Evolutionary conservation across 2,797 vertebrate genomes (phyloP), one percentile per base, ranked within the genome.

Genomic region (Pseudochirops cupreus): DNA sequence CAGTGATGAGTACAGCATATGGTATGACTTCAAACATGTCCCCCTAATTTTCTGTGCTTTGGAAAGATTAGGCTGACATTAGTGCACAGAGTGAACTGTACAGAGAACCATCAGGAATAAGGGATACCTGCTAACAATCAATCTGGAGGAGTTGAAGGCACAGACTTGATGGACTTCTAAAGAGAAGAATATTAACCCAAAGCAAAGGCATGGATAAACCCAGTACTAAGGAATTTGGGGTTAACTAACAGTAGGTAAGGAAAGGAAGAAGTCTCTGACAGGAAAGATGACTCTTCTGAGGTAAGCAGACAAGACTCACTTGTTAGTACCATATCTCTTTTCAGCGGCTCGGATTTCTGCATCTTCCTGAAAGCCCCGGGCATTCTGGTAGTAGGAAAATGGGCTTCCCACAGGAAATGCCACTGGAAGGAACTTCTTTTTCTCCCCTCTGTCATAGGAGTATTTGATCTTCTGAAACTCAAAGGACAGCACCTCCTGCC

Each of bases 381-480:
- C 99, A 24, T 98, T 98, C 98, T 99, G 99, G 98, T 99, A 99
- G 97, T 98, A 99, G 18, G 99, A 98, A 93, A 99, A 98, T 1
- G 99, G 96, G 5, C 99, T 98, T 90, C 97, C 98, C 97, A 99
- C 98, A 0, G 99, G 99, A 96, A 99, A 99, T 0, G 99, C 99
- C 26, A 99, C 99, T 0, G 99, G 99, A 39, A 99, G 98, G 95
- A 99, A 99, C 53, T 98, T 96, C 95, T 99, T 99, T 98, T 99
- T 99, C 91, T 99, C 99, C 0, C 98, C 97, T 7, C 96, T 67
- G 93, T 99, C 99, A 0, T 99, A 99, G 0, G 99, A 98, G 94
- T 99, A 99, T 56, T 99, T 98, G 97, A 99, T 99, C 98, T 99
- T 99, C 98, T 99, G 99, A 98, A 99, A 99, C 96, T 99, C 99